A percentile compares a stretch with the other conserved stretches of the same genome.
Conservation (phyloP, 2,888 invertebrate genomes). For the Caenorhabditis zanzibari region DNA sequence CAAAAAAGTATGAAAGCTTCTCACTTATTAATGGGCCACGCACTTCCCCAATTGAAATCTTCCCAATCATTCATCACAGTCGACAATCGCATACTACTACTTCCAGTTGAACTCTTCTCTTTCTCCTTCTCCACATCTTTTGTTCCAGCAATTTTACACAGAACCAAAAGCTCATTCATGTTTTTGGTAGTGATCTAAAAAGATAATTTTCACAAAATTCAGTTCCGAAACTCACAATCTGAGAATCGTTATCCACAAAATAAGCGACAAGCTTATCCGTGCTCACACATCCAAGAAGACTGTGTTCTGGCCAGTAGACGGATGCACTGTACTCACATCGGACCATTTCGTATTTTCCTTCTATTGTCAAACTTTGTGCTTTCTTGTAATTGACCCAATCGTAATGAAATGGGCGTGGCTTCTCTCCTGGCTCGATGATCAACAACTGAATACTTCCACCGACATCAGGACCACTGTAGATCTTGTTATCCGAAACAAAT, state of each 20-base stretch:
- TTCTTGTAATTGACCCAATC: constrained; percentile 63
- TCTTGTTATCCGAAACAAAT: constrained; percentile 59
- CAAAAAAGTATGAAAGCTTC: background rate
- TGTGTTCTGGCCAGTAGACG: constrained; percentile 63
- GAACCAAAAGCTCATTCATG: constrained; percentile 43
- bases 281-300: constrained; percentile 58
- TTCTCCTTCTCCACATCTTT: constrained; percentile 40
- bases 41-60: constrained; percentile 65
- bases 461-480: constrained; percentile 61
- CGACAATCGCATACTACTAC: constrained; percentile 10
- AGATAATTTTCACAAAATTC: background rate
- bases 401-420: constrained; percentile 62
- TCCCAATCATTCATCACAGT: constrained; percentile 71
- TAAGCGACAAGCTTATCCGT: constrained; percentile 41
- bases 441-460: constrained; percentile 69
- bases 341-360: constrained; percentile 58
- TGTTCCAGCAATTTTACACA: constrained; percentile 55
- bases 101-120: constrained; percentile 8
- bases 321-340: constrained; percentile 62
- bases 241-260: constrained; percentile 51
- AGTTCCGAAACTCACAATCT: constrained; percentile 15
- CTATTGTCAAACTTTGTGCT: constrained; percentile 50
- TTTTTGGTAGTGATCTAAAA: constrained; percentile 31
- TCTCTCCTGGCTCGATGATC: constrained; percentile 42
- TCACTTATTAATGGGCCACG: constrained; percentile 63